phyloP scores from a whole-genome alignment of 2,888 invertebrate species.

The Eulithis prunata region DNA sequence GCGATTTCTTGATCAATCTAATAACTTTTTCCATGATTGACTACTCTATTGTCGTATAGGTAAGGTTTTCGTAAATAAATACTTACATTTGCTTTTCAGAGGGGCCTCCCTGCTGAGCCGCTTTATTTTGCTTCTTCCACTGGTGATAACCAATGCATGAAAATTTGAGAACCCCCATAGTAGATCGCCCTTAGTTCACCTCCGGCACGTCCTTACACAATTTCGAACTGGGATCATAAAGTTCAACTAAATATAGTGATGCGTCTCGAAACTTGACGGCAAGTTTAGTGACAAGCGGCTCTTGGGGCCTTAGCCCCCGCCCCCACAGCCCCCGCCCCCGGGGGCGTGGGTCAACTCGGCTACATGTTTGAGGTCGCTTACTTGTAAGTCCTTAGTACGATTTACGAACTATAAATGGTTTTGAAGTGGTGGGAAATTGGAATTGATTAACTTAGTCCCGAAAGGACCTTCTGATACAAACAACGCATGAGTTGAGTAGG shows the following conservation, averaged over 20 bases:
- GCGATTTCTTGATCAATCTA: too few species aligned
- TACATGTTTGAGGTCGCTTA: constrained; percentile 19
- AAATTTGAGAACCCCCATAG: not conserved
- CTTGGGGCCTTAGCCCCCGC: not conserved
- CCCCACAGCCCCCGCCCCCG: not conserved
- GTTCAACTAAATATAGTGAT: constrained; percentile 34
- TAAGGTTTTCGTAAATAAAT: too few species aligned
- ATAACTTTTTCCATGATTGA: too few species aligned
- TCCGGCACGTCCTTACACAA: constrained; percentile 19
- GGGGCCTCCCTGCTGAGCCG: too few species aligned
- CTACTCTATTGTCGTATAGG: too few species aligned
- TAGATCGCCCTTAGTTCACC: constrained; percentile 5
- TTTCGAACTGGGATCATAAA: constrained; percentile 32
- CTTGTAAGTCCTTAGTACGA: constrained; percentile 13
- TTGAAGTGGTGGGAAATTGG: constrained; percentile 18
- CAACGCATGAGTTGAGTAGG: not conserved
- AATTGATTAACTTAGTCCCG: constrained; percentile 19
- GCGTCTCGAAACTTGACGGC: constrained; percentile 31
- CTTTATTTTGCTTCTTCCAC: too few species aligned
- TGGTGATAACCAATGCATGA: too few species aligned
- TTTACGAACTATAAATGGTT: constrained; percentile 24
- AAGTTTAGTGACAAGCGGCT: constrained; percentile 30
- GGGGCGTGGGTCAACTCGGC: constrained; percentile 20
- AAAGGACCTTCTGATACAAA: not conserved
- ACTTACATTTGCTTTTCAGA: too few species aligned